A percentile compares a stretch with the other conserved stretches of the same genome.
Conservation (phyloP, 2,797 vertebrate species). For the Clarias fuscus region DNA sequence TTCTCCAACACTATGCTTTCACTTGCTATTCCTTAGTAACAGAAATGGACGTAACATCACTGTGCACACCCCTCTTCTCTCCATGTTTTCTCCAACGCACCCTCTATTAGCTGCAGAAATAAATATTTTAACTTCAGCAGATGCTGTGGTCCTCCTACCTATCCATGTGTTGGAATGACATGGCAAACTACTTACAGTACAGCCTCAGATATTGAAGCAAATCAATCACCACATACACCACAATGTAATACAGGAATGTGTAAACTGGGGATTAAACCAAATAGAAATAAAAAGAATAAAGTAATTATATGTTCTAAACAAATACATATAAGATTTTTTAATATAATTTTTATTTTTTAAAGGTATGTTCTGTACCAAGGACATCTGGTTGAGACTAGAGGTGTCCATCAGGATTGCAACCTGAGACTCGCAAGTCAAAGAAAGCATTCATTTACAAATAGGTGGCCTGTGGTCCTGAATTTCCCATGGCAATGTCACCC, state of each 20-base stretch:
- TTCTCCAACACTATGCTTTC: constrained; percentile 40
- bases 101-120: constrained; percentile 43
- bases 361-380: not conserved
- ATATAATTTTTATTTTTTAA: not conserved
- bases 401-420: not conserved
- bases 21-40: constrained; percentile 73
- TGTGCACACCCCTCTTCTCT: constrained; percentile 22
- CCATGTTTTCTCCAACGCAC: constrained; percentile 35
- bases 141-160: constrained; percentile 29
- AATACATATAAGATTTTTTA: not conserved
- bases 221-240: not conserved
- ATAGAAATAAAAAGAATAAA: not conserved
- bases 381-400: not conserved
- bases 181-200: constrained; percentile 44
- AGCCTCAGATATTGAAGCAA: constrained; percentile 58
- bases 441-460: not conserved
- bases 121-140: constrained; percentile 68
- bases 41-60: constrained; percentile 64
- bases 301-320: not conserved
- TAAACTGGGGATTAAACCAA: not conserved
- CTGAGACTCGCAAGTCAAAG: not conserved
- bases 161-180: not conserved
- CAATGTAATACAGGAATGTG: not conserved
- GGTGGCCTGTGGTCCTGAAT: not conserved
- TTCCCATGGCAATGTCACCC: not conserved